phyloP scores from a whole-genome alignment of 2,888 invertebrate genomes.

The Noctua fimbriata region DNA sequence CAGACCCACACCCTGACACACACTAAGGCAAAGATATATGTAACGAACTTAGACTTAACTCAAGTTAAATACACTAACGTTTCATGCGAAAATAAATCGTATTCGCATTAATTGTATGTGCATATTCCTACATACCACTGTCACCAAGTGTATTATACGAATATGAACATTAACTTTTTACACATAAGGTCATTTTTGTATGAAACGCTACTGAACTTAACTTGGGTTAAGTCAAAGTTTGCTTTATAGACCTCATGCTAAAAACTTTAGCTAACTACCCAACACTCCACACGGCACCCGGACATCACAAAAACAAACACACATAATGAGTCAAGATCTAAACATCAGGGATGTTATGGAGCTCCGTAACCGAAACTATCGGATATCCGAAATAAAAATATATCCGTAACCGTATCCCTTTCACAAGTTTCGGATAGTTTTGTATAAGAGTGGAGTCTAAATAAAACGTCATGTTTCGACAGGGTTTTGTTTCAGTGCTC shows the following conservation, averaged over 20 bases:
- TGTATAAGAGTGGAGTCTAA: too few species aligned
- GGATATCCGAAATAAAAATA: too few species aligned
- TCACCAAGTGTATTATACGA: neutral
- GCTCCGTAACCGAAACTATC: too few species aligned
- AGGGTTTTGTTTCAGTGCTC: too few species aligned
- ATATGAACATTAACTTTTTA: neutral
- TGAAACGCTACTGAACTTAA: neutral
- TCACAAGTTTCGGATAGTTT: too few species aligned
- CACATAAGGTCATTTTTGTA: neutral
- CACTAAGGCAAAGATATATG: neutral
- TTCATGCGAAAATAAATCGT: neutral
- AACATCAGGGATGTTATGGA: too few species aligned
- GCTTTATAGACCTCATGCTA: neutral
- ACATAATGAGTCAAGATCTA: constrained; percentile 21
- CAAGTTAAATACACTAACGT: neutral
- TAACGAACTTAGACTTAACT: neutral
- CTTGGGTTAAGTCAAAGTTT: neutral
- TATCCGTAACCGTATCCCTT: too few species aligned
- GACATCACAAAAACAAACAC: constrained; percentile 51
- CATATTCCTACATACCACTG: neutral
- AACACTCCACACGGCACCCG: constrained; percentile 41
- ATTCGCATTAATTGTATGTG: neutral
- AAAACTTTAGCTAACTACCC: constrained; percentile 22
- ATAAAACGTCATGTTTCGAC: too few species aligned
- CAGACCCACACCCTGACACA: neutral